Conservation (phyloP, 2,797 vertebrate genomes). For the Sphenodon punctatus region DNA sequence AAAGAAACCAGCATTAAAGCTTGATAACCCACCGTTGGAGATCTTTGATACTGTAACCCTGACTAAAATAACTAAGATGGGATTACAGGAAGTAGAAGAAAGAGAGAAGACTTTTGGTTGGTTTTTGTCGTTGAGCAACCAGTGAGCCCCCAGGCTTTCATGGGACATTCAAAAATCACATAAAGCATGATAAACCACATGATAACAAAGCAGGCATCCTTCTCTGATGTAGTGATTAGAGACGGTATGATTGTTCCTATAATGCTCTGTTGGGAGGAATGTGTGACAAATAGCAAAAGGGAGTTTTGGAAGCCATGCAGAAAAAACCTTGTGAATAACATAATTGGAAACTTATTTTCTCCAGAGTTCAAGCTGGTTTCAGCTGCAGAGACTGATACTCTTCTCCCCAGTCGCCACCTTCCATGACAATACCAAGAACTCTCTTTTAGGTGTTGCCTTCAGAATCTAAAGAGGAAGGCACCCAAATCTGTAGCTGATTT, state of each 20-base stretch:
- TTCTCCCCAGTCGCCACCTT: too few relatives aligned
- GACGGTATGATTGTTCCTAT: not conserved
- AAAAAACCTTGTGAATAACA: not conserved
- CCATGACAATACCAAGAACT: too few relatives aligned
- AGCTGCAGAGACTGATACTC: too few relatives aligned
- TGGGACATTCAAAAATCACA: not conserved
- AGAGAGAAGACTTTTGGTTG: too few relatives aligned
- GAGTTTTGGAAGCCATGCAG: not conserved
- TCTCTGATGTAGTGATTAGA: not conserved
- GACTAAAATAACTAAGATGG: not conserved
- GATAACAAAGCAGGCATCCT: not conserved
- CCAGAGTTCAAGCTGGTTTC: not conserved
- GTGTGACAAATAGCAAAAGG: not conserved
- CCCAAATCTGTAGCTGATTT: too few relatives aligned
- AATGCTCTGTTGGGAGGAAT: not conserved
- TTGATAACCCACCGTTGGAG: too few relatives aligned
- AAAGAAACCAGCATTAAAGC: too few relatives aligned
- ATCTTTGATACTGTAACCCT: not conserved
- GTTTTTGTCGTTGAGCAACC: not conserved
- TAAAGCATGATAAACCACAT: not conserved
- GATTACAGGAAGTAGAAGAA: accelerated
- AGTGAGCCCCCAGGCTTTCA: not conserved
- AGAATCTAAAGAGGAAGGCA: too few relatives aligned
- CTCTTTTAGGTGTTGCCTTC: too few relatives aligned
- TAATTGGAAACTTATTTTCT: not conserved